Evolutionary conservation across 2,888 invertebrate genomes (phyloP).

Genomic region (Acleris cristana): DNA sequence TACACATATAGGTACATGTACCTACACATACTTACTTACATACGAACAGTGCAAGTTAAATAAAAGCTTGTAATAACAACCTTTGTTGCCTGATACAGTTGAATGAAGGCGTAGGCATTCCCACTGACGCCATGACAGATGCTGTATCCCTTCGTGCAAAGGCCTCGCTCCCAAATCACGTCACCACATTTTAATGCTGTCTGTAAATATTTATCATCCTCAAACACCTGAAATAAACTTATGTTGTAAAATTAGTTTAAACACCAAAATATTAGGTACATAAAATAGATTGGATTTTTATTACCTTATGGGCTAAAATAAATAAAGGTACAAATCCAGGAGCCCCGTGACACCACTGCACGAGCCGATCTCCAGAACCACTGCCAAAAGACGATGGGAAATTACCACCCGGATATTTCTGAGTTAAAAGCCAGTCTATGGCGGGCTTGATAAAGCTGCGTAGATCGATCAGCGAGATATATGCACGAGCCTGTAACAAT

Average conservation of each 20-base stretch:
- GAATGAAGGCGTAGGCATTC: slow-evolving; percentile 92
- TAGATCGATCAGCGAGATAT: slow-evolving; percentile 83
- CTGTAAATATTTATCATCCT: slow-evolving; percentile 87
- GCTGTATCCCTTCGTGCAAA: slow-evolving; percentile 93
- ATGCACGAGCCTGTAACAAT: slow-evolving; percentile 77
- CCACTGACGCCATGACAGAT: slow-evolving; percentile 95
- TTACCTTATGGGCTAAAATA: slow-evolving; percentile 86
- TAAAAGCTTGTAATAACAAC: slow-evolving; percentile 54
- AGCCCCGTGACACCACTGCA: slow-evolving; percentile 98
- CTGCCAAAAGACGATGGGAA: slow-evolving; percentile 91
- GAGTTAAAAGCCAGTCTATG: slow-evolving; percentile 84
- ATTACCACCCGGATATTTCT: slow-evolving; percentile 86
- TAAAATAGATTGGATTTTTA: neutral
- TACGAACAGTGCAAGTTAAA: too few relatives aligned
- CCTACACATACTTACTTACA: too few relatives aligned
- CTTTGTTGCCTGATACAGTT: slow-evolving; percentile 90
- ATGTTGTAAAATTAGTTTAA: too few relatives aligned
- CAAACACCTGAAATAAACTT: slow-evolving; percentile 83
- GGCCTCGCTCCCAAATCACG: slow-evolving; percentile 91
- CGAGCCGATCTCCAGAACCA: slow-evolving; percentile 87
- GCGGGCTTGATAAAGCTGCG: slow-evolving; percentile 85
- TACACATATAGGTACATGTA: too few relatives aligned
- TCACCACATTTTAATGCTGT: slow-evolving; percentile 89
- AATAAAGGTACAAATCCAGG: slow-evolving; percentile 92
- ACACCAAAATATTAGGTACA: neutral